Percentiles rank a stretch among this genome's conserved stretches.
Conservation (phyloP, 1,140 invertebrate species). For the Zaprionus davidi region DNA sequence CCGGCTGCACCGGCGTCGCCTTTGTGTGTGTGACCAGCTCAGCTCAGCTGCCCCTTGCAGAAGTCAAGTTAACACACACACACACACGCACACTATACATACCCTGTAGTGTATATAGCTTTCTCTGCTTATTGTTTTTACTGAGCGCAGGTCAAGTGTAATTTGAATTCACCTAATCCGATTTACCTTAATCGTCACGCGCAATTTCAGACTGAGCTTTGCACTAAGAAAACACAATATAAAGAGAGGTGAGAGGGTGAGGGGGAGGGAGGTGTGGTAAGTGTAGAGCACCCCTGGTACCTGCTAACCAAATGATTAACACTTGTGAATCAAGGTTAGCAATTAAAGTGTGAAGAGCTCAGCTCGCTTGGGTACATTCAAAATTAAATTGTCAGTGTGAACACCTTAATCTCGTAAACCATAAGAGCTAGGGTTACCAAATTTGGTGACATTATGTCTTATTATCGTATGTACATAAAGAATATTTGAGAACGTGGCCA, state of each 20-base stretch:
- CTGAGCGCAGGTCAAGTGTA: constrained; percentile 62
- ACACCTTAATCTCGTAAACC: too few species aligned
- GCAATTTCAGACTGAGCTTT: background rate
- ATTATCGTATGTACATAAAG: too few species aligned
- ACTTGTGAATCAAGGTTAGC: too few species aligned
- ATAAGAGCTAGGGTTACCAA: too few species aligned
- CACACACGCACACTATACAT: background rate
- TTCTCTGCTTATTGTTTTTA: constrained; percentile 34
- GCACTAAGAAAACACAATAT: background rate
- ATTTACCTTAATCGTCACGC: constrained; percentile 43
- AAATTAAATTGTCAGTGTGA: too few species aligned
- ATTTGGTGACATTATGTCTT: too few species aligned
- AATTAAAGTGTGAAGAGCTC: too few species aligned
- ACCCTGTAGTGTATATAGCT: constrained; percentile 5
- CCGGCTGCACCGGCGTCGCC: constrained; percentile 44
- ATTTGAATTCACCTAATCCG: constrained; percentile 70
- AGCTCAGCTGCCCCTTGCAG: background rate
- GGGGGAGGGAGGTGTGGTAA: background rate
- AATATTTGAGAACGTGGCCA: too few species aligned
- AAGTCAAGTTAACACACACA: constrained; percentile 10
- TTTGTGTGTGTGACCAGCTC: constrained; percentile 41
- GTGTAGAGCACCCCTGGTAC: too few species aligned
- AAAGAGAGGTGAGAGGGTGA: background rate
- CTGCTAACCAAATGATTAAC: too few species aligned
- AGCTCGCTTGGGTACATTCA: too few species aligned